Conservation (phyloP, 53 echinoderm and acorn worm genomes). For the Apostichopus leukothele region DNA sequence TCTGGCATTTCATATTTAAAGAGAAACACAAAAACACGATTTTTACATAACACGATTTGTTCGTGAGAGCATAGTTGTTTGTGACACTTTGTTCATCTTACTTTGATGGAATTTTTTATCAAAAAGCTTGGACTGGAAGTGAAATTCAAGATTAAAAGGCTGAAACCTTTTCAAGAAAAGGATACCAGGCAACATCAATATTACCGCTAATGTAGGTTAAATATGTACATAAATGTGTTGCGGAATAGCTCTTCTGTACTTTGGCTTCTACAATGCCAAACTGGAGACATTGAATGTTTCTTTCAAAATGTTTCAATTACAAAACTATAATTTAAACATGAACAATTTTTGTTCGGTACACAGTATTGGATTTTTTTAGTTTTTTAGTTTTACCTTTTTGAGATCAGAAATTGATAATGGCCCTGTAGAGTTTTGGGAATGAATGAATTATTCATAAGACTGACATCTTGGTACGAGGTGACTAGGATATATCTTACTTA, state of each 20-base stretch:
- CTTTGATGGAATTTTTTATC: constrained; percentile 7
- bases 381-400: not conserved
- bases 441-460: no score
- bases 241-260: not conserved
- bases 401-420: not conserved
- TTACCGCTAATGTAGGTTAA: constrained; percentile 36
- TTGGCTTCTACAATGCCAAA: not conserved
- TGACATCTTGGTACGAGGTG: no score
- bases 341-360: not conserved
- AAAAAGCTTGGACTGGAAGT: not conserved
- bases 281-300: not conserved
- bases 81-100: not conserved
- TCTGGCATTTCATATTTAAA: no score
- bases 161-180: not conserved
- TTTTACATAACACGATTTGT: no score
- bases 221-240: constrained; percentile 33
- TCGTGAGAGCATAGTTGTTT: not conserved
- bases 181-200: constrained; percentile 33
- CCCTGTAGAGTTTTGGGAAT: not conserved
- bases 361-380: not conserved
- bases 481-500: no score
- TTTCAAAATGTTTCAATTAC: not conserved
- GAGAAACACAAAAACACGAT: no score
- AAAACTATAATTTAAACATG: not conserved
- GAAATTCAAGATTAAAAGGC: constrained; percentile 28